Percentiles rank a stretch among this genome's conserved stretches.
Conservation (phyloP, 2,888 invertebrate species). For the Acrocyrtus sp. region DNA sequence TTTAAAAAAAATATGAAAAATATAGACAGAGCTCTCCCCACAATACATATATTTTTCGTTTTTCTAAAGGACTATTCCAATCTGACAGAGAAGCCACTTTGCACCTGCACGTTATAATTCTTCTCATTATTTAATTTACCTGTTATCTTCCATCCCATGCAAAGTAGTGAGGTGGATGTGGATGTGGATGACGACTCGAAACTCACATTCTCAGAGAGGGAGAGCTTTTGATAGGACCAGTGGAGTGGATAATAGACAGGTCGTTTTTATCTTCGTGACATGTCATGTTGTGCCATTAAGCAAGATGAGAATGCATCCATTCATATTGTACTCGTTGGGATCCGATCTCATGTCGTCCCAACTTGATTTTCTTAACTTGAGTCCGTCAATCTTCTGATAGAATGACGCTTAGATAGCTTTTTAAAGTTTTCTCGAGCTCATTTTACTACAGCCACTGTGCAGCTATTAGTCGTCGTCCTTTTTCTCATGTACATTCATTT, state of each 20-base stretch:
- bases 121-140: neutral
- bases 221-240: slow-evolving; percentile 8
- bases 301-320: slow-evolving; percentile 11
- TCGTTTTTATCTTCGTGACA: slow-evolving; percentile 51
- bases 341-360: neutral
- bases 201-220: too few species aligned
- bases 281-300: slow-evolving; percentile 51
- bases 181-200: too few species aligned
- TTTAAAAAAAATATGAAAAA: too few species aligned
- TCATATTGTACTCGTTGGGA: neutral
- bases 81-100: neutral
- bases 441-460: too few species aligned
- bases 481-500: neutral
- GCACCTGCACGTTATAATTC: neutral
- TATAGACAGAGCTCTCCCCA: too few species aligned
- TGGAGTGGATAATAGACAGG: slow-evolving; percentile 41
- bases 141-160: neutral
- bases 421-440: neutral
- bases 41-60: neutral
- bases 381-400: neutral
- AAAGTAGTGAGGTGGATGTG: neutral
- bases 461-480: neutral
- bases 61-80: neutral
- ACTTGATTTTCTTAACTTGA: neutral
- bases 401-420: neutral